Percentiles rank a stretch among this genome's conserved stretches.
These are phyloP conservation scores for Serinus canaria DNA, from an alignment of 2,113 vertebrate genomes.

Conservation along the genomic window DNA sequence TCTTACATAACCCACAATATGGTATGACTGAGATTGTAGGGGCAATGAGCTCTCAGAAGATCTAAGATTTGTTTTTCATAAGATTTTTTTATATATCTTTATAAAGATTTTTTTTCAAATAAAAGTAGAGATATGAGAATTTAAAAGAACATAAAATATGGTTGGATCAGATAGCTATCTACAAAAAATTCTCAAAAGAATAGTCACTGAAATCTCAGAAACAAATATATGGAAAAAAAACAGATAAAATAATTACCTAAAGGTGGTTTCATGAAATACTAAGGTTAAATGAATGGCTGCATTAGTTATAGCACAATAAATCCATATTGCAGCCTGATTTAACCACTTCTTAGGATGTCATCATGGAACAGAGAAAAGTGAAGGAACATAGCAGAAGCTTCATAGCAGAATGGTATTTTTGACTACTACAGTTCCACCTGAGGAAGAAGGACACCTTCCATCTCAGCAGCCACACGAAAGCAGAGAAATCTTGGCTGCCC, in stretches of 20 bases:
- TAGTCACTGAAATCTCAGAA: not conserved
- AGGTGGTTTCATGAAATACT: not conserved
- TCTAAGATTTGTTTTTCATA: not conserved
- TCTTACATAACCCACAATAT: not conserved
- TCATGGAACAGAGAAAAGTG: not conserved
- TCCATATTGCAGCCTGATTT: not conserved
- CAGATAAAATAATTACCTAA: not conserved
- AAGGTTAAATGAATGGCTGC: not conserved
- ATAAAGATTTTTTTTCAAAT: not conserved
- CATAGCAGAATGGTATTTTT: not conserved
- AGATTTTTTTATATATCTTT: no score
- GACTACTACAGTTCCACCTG: not conserved
- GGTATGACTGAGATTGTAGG: not conserved
- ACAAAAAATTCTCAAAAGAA: not conserved
- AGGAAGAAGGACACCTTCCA: not conserved
- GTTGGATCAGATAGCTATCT: not conserved
- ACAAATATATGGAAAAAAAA: not conserved
- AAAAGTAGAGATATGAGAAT: not conserved
- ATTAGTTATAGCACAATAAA: accelerated
- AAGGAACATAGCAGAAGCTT: not conserved
- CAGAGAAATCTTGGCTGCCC: not conserved
- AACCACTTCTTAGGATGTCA: not conserved
- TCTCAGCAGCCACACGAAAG: not conserved
- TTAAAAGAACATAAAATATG: not conserved
- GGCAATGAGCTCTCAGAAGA: not conserved